Evolutionary conservation across 2,113 vertebrate genomes (phyloP).

Genomic region (Phaetusa simplex): DNA sequence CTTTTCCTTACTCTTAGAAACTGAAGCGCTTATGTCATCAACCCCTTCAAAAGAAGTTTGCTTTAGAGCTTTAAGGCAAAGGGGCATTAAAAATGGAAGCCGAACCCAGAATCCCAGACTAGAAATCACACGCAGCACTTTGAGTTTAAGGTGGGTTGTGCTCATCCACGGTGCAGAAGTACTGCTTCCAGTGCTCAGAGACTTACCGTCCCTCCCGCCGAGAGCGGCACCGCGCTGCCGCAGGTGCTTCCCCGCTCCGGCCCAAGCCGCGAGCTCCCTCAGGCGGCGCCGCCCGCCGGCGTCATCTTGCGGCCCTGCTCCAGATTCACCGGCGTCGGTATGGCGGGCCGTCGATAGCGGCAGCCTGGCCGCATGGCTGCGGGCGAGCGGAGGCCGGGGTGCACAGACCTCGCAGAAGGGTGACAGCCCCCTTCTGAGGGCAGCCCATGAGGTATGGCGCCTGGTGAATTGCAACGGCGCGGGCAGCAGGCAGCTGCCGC

Average conservation of each 20-base stretch:
- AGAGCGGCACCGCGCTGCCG: accelerated
- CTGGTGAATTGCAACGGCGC: too few species aligned
- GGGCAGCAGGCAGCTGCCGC: background rate
- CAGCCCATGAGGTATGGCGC: background rate
- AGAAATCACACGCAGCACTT: accelerated
- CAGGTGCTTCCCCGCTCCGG: background rate
- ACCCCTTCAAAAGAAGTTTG: background rate
- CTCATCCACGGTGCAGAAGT: accelerated
- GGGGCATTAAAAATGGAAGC: background rate
- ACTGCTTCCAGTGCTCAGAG: accelerated
- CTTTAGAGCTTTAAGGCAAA: background rate
- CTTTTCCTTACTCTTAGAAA: background rate
- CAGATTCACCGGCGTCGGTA: accelerated
- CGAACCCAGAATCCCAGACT: background rate
- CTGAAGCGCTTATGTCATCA: accelerated
- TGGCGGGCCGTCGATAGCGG: accelerated
- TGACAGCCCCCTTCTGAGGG: too few species aligned
- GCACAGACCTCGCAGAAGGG: too few species aligned
- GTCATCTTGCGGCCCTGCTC: background rate
- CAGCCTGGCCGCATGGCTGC: background rate
- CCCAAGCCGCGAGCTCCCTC: accelerated
- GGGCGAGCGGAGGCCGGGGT: accelerated
- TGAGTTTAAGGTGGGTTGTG: accelerated
- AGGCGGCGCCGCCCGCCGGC: background rate
- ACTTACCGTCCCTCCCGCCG: too few species aligned